A percentile compares a stretch with the other conserved stretches of the same genome.
Evolutionary conservation across 2,888 invertebrate genomes (phyloP).

Genomic region (Furcula furcula): DNA sequence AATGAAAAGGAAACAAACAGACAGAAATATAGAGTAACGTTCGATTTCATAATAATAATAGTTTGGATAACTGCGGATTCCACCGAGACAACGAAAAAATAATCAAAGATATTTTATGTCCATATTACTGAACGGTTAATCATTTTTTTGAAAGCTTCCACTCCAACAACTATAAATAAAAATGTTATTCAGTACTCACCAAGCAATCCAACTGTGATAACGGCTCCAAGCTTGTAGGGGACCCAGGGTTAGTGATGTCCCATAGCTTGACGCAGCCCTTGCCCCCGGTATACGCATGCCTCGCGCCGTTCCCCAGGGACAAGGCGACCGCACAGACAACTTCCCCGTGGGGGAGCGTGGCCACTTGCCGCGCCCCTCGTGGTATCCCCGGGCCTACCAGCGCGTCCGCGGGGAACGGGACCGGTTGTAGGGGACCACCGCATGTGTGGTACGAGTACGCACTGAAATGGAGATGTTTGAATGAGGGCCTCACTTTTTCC

Average conservation of each 20-base stretch:
- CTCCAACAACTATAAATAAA: too few relatives aligned
- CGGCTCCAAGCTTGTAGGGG: slow-evolving; percentile 92
- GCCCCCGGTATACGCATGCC: slow-evolving; percentile 98
- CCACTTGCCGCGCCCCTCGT: slow-evolving; percentile 93
- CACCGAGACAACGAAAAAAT: too few relatives aligned
- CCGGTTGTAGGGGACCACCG: slow-evolving; percentile 93
- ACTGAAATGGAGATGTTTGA: too few relatives aligned
- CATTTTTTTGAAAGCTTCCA: too few relatives aligned
- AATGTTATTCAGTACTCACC: slow-evolving; percentile 83
- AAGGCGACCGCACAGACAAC: slow-evolving; percentile 98
- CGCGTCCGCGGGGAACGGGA: slow-evolving; percentile 97
- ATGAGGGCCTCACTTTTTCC: too few relatives aligned
- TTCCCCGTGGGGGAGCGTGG: slow-evolving; percentile 96
- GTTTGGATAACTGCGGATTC: too few relatives aligned
- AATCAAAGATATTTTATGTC: too few relatives aligned
- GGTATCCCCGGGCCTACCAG: slow-evolving; percentile 96
- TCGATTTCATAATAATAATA: too few relatives aligned
- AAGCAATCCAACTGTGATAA: slow-evolving; percentile 95
- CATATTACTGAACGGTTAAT: too few relatives aligned
- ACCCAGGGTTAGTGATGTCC: slow-evolving; percentile 94
- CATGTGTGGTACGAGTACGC: slow-evolving; percentile 98
- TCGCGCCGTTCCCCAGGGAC: slow-evolving; percentile 86
- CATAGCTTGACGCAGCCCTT: slow-evolving; percentile 99
- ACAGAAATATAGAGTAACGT: too few relatives aligned
- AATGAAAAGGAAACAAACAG: too few relatives aligned